Evolutionary conservation across 2,888 invertebrate species (phyloP).

Genomic region (Lordiphosa fenestrarum): DNA sequence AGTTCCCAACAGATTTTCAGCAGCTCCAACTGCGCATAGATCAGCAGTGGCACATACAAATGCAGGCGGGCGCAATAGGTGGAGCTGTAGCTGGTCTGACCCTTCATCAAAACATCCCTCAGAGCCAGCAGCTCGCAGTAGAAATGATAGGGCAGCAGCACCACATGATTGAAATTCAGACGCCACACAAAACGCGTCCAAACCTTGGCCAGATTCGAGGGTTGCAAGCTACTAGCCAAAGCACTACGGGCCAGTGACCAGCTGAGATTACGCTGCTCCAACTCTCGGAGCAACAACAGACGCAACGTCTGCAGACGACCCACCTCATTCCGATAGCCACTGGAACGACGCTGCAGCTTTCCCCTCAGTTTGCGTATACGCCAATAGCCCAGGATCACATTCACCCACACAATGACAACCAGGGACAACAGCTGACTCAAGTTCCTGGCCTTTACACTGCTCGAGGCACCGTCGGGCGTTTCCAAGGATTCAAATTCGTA

Average conservation of each 20-base stretch:
- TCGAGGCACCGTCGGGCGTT: slow-evolving; percentile 81
- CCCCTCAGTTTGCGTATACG: slow-evolving; percentile 74
- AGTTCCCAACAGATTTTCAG: slow-evolving; percentile 75
- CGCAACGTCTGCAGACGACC: slow-evolving; percentile 51
- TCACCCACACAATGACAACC: slow-evolving; percentile 84
- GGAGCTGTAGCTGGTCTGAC: slow-evolving; percentile 61
- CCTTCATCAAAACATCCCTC: slow-evolving; percentile 72
- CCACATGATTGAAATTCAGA: slow-evolving; percentile 62
- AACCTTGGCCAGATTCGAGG: slow-evolving; percentile 78
- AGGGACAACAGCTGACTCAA: slow-evolving; percentile 82
- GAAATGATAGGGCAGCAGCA: slow-evolving; percentile 71
- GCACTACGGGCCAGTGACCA: slow-evolving; percentile 80
- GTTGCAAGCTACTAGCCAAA: slow-evolving; percentile 79
- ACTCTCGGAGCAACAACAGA: slow-evolving; percentile 78
- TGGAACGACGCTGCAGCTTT: slow-evolving; percentile 48
- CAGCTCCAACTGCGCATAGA: slow-evolving; percentile 76
- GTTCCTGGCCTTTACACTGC: slow-evolving; percentile 62
- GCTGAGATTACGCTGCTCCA: slow-evolving; percentile 71
- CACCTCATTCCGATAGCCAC: slow-evolving; percentile 35
- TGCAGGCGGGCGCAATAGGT: slow-evolving; percentile 74
- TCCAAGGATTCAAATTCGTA: slow-evolving; percentile 89
- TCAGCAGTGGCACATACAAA: slow-evolving; percentile 75
- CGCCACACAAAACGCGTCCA: slow-evolving; percentile 77
- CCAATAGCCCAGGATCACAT: slow-evolving; percentile 84
- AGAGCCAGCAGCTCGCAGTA: slow-evolving; percentile 74